Base-by-base conservation (phyloP, 2,888 invertebrate species). In the Ectemnius continuus region DNA sequence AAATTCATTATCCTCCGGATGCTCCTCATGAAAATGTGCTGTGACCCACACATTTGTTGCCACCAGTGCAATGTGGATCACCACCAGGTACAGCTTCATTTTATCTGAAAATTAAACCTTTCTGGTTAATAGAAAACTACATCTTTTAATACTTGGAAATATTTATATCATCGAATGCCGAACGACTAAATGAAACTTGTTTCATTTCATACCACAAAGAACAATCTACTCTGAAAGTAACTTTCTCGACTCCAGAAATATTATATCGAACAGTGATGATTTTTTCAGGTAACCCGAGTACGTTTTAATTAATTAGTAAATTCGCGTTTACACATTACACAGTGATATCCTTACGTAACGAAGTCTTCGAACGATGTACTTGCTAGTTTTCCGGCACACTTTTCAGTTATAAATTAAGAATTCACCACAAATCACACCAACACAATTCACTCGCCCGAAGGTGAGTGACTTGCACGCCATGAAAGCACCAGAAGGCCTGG, bases 1-100 rank as follows among this genome's bases (percentile, higher is more conserved):
- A 92, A 98, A 98, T 86, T 98, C 98, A 92, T 97, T 97, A 89
- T 97, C 97, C 82, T 95, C 95, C 13, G 91, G 88, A 73, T 92
- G 88, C 71, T 92, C 92, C 71, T 93, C 92, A 1, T 90, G 90
- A 63, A 90, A 91, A 72, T 91, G 89, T 4, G 89, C 91, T 45
- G 91, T 91, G 3, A 88, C 91, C 91, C 91, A 91, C 47, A 91
- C 75, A 82, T 91, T 90, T 18, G 91, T 90, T 16, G 89, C 91
- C 8, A 92, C 91, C 58, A 92, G 85, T 28, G 87, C 76, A 69
- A 92, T 91, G 70, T 91, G 91, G 56, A 91, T 73, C 48, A 89
- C 76, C 45, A 91, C 91, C 57, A 92, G 80, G 88, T 90, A 91
- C 82, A 92, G 79, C 81, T 89, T 91, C 92, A 92, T 92, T 76